These are phyloP conservation scores for Tenrec ecaudatus DNA, from an alignment of 2,113 vertebrate genomes.

Conservation along the genomic window DNA sequence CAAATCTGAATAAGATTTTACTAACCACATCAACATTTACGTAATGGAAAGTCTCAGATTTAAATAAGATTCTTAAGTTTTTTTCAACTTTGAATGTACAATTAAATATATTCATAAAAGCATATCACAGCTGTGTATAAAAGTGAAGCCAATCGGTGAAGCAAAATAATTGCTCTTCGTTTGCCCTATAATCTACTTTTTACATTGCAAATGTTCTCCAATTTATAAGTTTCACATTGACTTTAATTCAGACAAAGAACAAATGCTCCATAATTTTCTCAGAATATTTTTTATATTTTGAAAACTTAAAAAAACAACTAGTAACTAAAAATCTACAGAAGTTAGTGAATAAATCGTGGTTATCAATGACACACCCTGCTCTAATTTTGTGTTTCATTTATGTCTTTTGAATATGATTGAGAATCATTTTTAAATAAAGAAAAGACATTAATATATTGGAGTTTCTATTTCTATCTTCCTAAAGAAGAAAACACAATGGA, in stretches of 20 bases:
- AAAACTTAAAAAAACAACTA: constrained; percentile 57
- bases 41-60: background rate
- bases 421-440: background rate
- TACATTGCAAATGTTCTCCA: constrained; percentile 21
- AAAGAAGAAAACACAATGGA: constrained; percentile 26
- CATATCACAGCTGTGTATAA: background rate
- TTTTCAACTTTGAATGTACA: background rate
- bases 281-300: constrained; percentile 36
- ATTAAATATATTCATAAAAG: constrained; percentile 20
- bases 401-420: constrained; percentile 52
- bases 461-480: constrained; percentile 46
- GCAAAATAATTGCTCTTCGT: background rate
- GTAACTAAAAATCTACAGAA: constrained; percentile 48
- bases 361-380: constrained; percentile 28
- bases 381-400: constrained; percentile 50
- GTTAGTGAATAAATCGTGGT: constrained; percentile 49
- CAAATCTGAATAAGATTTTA: constrained; percentile 11
- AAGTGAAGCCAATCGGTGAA: background rate
- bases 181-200: constrained; percentile 17
- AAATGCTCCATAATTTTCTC: background rate
- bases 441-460: constrained; percentile 38
- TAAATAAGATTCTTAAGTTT: background rate
- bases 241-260: constrained; percentile 38
- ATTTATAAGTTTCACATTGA: background rate
- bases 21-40: background rate